These are phyloP conservation scores for Melanotaenia nigrans DNA, from an alignment of 2,797 vertebrate genomes.

Conservation along the genomic window DNA sequence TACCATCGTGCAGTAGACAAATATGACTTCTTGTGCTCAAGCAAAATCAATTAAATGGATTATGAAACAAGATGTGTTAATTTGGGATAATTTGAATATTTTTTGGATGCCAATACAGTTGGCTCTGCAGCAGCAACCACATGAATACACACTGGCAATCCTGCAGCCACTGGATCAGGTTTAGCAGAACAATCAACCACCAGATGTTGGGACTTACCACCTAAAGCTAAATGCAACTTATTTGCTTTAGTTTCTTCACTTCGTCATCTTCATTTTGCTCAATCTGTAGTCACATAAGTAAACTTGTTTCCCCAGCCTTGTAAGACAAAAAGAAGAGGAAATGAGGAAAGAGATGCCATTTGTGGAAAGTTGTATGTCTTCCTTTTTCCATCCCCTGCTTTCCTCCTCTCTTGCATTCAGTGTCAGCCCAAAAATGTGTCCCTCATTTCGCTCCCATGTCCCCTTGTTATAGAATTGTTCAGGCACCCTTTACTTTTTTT, in stretches of 20 bases:
- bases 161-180: background rate
- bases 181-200: background rate
- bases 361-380: constrained; percentile 11
- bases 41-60: background rate
- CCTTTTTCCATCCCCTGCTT: background rate
- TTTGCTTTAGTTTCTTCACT: background rate
- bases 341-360: constrained; percentile 10
- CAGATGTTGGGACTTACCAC: constrained; percentile 1
- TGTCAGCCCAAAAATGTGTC: constrained; percentile 39
- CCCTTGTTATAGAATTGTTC: constrained; percentile 62
- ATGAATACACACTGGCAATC: background rate
- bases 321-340: constrained; percentile 15
- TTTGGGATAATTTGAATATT: too few relatives aligned
- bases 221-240: constrained; percentile 14
- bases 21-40: background rate
- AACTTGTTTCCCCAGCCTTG: constrained; percentile 36
- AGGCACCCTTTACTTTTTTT: constrained; percentile 45
- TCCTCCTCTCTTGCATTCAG: constrained; percentile 10
- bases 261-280: constrained; percentile 8
- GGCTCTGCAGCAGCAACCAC: background rate
- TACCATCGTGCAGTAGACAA: background rate
- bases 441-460: constrained; percentile 48
- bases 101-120: background rate
- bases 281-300: constrained; percentile 24
- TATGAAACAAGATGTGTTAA: background rate